These are phyloP conservation scores for Tapera naevia DNA, from an alignment of 2,797 vertebrate genomes.

Conservation along the genomic window DNA sequence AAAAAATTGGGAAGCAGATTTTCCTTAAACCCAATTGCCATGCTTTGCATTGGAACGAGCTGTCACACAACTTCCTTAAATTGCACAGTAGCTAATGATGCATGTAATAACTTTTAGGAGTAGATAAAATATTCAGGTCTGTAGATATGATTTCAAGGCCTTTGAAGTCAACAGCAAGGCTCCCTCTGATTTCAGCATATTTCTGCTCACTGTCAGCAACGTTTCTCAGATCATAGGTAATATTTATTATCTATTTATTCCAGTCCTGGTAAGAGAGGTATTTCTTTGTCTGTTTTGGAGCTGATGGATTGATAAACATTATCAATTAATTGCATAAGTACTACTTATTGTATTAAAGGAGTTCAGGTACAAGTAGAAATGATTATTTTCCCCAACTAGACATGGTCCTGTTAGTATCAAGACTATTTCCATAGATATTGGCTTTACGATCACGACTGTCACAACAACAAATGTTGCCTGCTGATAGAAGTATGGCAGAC, in stretches of 20 bases:
- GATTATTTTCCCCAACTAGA: neutral
- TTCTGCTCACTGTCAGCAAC: neutral
- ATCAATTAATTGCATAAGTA: neutral
- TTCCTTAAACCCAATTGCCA: neutral
- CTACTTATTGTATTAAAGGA: neutral
- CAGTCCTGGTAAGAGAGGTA: neutral
- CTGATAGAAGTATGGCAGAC: neutral
- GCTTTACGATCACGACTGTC: neutral
- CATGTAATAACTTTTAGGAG: neutral
- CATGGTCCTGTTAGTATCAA: neutral
- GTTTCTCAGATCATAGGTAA: neutral
- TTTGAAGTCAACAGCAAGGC: neutral
- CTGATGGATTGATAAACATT: neutral
- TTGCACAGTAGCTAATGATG: neutral
- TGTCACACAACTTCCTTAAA: neutral
- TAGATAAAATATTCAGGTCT: neutral
- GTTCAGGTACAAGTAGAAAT: neutral
- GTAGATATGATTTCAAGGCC: neutral
- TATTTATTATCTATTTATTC: neutral
- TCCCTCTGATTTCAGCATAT: neutral
- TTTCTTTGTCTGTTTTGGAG: neutral
- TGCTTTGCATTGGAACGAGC: neutral
- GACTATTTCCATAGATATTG: neutral
- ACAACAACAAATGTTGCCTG: neutral
- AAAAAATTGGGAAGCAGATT: neutral